phyloP scores from a whole-genome alignment of 2,888 invertebrate genomes.

The Coleophora deauratella region DNA sequence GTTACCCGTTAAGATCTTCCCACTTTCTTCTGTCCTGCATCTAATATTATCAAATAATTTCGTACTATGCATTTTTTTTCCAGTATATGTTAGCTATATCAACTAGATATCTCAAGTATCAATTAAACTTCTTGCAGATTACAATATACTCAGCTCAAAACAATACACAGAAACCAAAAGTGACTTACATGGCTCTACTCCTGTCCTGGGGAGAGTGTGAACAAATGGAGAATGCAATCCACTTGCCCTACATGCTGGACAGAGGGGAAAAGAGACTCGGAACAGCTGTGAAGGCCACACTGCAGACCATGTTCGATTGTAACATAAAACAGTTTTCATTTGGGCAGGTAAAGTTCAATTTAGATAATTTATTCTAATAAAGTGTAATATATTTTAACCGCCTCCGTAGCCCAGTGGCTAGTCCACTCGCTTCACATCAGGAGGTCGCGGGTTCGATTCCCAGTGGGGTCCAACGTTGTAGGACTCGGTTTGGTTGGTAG shows the following conservation, averaged over 20 bases:
- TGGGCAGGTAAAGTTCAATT: conserved; percentile 45
- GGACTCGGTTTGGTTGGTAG: no score
- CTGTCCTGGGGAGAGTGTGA: conserved; percentile 53
- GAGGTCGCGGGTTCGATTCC: no score
- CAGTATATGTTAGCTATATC: no score
- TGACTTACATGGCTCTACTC: conserved; percentile 45
- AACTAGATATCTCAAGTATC: no score
- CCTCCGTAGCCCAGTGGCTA: no score
- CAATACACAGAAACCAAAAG: conserved; percentile 33
- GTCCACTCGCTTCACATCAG: no score
- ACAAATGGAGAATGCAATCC: conserved; percentile 32
- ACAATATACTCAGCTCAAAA: conserved; percentile 40
- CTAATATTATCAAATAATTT: no score
- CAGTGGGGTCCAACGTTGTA: no score
- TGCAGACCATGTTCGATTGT: conserved; percentile 63
- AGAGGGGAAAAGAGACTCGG: conserved; percentile 50
- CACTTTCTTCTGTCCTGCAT: no score
- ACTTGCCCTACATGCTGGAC: conserved; percentile 62
- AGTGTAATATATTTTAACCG: no score
- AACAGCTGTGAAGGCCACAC: conserved; percentile 38
- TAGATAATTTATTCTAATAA: not conserved
- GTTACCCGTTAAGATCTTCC: no score
- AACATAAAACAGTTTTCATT: conserved; percentile 52
- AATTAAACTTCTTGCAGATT: conserved; percentile 39
- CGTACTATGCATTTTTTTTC: no score